Conservation (phyloP, 2,113 vertebrate species). For the Petrocephalus microphthalmus region DNA sequence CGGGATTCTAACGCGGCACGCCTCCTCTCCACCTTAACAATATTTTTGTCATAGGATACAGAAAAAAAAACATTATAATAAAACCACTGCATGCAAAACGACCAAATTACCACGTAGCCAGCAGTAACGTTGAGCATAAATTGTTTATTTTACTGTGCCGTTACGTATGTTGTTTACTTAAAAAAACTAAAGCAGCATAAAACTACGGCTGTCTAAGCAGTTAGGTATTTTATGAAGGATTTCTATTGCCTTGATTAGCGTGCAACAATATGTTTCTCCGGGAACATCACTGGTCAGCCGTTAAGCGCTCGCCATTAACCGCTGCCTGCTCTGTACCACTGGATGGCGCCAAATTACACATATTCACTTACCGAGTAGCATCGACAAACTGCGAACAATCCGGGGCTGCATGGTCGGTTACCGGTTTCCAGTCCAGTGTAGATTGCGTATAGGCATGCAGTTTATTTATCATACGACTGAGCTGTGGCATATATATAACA, state of each 20-base stretch:
- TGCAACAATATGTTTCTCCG: neutral
- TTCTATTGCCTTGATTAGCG: neutral
- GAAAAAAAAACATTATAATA: neutral
- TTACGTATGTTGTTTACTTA: neutral
- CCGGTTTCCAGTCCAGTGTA: neutral
- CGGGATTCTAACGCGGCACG: neutral
- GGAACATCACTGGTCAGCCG: neutral
- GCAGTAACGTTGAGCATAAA: neutral
- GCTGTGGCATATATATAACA: neutral
- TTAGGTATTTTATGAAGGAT: neutral
- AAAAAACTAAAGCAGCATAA: neutral
- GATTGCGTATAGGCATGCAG: neutral
- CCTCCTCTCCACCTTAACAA: neutral
- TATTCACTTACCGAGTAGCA: neutral
- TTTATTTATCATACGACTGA: neutral
- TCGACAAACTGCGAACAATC: neutral
- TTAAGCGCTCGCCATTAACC: neutral
- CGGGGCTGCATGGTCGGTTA: neutral
- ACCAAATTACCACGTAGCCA: neutral
- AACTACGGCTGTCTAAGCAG: neutral
- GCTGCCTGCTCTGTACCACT: slow-evolving; percentile 26
- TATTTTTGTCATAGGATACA: neutral
- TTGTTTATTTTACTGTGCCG: neutral
- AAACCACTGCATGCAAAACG: neutral
- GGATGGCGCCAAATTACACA: slow-evolving; percentile 31